Evolutionary conservation across 2,888 invertebrate genomes (phyloP).

Genomic region (Syrista parreyssii): DNA sequence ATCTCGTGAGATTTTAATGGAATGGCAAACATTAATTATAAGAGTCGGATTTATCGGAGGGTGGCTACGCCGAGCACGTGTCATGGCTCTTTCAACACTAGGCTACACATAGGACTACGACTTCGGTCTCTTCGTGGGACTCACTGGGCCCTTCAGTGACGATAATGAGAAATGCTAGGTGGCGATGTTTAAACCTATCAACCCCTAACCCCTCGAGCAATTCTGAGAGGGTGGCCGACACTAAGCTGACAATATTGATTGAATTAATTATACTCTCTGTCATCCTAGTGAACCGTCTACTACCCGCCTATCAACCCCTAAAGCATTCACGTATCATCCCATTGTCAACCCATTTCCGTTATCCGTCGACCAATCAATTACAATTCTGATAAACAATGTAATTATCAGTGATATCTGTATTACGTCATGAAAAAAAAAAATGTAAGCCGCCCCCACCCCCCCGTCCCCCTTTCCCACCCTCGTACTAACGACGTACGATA

Average conservation of each 20-base stretch:
- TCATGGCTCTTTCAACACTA: conserved; percentile 29
- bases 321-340: background rate
- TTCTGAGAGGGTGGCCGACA: conserved; percentile 16
- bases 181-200: conserved; percentile 37
- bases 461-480: too few species aligned
- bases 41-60: conserved; percentile 48
- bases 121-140: conserved; percentile 13
- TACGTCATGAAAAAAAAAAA: background rate
- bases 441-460: too few species aligned
- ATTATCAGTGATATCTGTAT: background rate
- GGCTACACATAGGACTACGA: conserved; percentile 44
- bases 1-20: conserved; percentile 45
- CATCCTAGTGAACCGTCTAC: background rate
- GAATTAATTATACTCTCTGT: conserved; percentile 23
- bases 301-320: background rate
- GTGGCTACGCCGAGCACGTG: conserved; percentile 31
- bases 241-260: conserved; percentile 28
- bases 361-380: background rate
- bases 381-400: background rate
- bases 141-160: conserved; percentile 22
- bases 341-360: background rate
- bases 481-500: too few species aligned
- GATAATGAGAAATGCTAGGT: conserved; percentile 42
- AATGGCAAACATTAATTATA: conserved; percentile 59
- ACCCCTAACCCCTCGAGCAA: conserved; percentile 18